These are phyloP conservation scores for Lasioglossum lativentre DNA, from an alignment of 2,888 invertebrate genomes.

Conservation along the genomic window DNA sequence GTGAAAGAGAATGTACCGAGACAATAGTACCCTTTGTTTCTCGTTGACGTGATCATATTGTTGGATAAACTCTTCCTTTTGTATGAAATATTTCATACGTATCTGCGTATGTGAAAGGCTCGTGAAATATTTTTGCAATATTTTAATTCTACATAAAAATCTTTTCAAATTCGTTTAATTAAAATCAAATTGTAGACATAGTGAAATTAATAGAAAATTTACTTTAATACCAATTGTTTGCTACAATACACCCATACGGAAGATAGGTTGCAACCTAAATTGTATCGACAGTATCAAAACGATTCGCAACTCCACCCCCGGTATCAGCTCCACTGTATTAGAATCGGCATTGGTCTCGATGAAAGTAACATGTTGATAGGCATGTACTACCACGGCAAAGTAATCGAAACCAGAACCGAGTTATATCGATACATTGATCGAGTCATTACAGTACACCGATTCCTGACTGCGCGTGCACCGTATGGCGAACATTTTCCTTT, in stretches of 20 bases:
- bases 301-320: not conserved
- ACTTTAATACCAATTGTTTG: not conserved
- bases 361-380: not conserved
- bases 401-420: constrained; percentile 6
- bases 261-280: not conserved
- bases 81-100: not conserved
- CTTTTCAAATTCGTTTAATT: not conserved
- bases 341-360: not conserved
- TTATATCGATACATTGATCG: constrained; percentile 6
- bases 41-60: not conserved
- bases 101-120: not conserved
- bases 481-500: not conserved
- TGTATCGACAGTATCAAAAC: not conserved
- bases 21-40: not conserved
- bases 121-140: not conserved
- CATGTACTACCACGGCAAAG: not conserved
- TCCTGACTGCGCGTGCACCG: not conserved
- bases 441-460: constrained; percentile 2
- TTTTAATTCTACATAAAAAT: too few relatives aligned
- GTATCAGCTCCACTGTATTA: not conserved
- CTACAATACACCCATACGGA: not conserved
- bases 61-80: not conserved
- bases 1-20: not conserved
- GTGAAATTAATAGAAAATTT: not conserved
- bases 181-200: not conserved